A percentile compares a stretch with the other conserved stretches of the same genome.
Conservation (phyloP, 2,113 vertebrate genomes). For the Dasyornis broadbenti region DNA sequence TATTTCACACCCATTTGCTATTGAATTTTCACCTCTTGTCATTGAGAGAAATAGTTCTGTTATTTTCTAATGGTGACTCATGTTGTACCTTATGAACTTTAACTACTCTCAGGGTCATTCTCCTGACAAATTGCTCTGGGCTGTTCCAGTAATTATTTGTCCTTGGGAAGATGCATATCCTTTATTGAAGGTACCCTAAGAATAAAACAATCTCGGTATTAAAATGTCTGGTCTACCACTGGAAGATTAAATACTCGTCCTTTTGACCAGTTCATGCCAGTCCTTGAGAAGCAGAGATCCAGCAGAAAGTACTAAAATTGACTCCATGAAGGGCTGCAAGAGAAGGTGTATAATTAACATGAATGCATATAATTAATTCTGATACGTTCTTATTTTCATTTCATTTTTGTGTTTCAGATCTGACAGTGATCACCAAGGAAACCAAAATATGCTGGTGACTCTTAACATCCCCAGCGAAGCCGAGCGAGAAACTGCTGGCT, state of each 20-base stretch:
- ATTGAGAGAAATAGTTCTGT: not conserved
- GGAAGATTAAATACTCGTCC: not conserved
- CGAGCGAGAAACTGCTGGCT: not conserved
- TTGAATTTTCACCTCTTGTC: not conserved
- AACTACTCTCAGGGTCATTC: not conserved
- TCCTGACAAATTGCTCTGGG: not conserved
- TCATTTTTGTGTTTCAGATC: not conserved
- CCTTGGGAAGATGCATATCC: conserved; percentile 17
- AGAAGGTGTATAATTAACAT: not conserved
- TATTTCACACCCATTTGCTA: not conserved
- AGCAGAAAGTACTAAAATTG: not conserved
- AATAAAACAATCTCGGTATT: not conserved
- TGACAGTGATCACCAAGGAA: not conserved
- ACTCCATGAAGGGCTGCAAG: not conserved
- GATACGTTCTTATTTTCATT: not conserved
- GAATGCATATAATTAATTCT: not conserved
- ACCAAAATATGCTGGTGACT: not conserved
- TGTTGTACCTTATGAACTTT: conserved; percentile 5
- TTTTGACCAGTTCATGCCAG: not conserved
- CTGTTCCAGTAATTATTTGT: not conserved
- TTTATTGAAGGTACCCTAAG: not conserved
- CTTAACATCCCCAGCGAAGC: not conserved
- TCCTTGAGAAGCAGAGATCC: not conserved
- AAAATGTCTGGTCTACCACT: not conserved
- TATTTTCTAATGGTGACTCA: not conserved